Evolutionary conservation across 2,888 invertebrate species (phyloP), one percentile per base, ranked within the genome.

Genomic region (Autographa gamma): DNA sequence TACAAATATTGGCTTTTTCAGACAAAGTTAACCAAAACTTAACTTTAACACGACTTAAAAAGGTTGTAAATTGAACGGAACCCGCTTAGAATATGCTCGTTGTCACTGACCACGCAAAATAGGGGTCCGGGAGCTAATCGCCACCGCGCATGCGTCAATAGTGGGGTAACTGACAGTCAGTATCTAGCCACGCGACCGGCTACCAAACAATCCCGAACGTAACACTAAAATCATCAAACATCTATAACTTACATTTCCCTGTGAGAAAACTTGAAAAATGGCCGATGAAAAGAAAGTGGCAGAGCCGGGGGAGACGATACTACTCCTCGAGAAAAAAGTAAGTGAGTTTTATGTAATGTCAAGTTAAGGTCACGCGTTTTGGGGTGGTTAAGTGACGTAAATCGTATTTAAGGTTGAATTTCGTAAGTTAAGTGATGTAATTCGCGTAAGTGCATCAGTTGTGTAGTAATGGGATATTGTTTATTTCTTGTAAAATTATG

Each of bases 281-380:
- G 73, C 85, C 1, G 91, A 90, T 32, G 70, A 75, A 16, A 93
- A 90, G 63, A 88, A 86, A 71, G 73, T 77, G 65, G 69, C 74
- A 32, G 89, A 91, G 73, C 87, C 90, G 0, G 89, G 90, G 0
- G 95, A 95, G 81, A 94, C 90, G 6, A 93, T 95, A 60, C 90
- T 91, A 66, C 82, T 95, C 32, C 85, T 95, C 59, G 93, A 94
- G 25, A 92, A 92, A 85, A 95, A 94, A 93, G 95, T 95, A 84
- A 86, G 94, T 86, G 63, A 19, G 79, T 81, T 81, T 80, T 79
- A 68, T 84, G 86, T 88, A 92, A 92, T 92, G 91, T 92, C 91
- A 91, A 74, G 74, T 81, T 88, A 91, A 94, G 95, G 94, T 93
- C 93, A 90, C 76, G 70, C 66, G 71, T 74, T 84, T 88, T 88